Conservation (phyloP, 2,888 invertebrate genomes). For the Creontiades dilutus region DNA sequence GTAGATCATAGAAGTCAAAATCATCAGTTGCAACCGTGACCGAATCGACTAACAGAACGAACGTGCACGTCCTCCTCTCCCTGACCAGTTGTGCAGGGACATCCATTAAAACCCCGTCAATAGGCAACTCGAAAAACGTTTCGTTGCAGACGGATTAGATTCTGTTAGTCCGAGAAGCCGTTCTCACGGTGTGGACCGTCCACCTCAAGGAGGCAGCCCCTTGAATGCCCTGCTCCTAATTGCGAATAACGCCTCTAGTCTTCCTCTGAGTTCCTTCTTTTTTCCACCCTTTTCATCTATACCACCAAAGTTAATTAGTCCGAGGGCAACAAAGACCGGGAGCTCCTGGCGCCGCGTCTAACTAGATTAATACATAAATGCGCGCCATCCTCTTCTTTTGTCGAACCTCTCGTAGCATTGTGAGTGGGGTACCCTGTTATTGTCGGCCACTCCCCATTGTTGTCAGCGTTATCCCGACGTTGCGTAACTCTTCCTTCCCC, state of each 20-base stretch:
- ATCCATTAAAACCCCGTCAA: slow-evolving; percentile 32
- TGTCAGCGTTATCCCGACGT: slow-evolving; percentile 48
- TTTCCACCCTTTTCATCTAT: slow-evolving; percentile 45
- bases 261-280: slow-evolving; percentile 31
- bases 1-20: too few relatives aligned
- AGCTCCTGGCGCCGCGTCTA: slow-evolving; percentile 70
- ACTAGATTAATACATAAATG: slow-evolving; percentile 71
- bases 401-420: slow-evolving; percentile 41
- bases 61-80: not conserved
- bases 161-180: slow-evolving; percentile 7
- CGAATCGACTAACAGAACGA: not conserved
- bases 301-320: slow-evolving; percentile 68
- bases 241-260: slow-evolving; percentile 66
- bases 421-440: slow-evolving; percentile 22
- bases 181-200: slow-evolving; percentile 56
- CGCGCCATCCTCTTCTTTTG: slow-evolving; percentile 68
- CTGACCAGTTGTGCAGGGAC: not conserved
- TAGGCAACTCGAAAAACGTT: slow-evolving; percentile 30
- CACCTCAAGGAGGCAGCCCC: slow-evolving; percentile 6
- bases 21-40: not conserved
- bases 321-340: slow-evolving; percentile 70
- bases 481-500: slow-evolving; percentile 55
- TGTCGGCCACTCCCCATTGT: slow-evolving; percentile 51
- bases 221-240: slow-evolving; percentile 53
- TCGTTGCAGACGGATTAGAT: slow-evolving; percentile 39